Conservation (phyloP, 2,113 vertebrate genomes). For the Hypanus sabinus region DNA sequence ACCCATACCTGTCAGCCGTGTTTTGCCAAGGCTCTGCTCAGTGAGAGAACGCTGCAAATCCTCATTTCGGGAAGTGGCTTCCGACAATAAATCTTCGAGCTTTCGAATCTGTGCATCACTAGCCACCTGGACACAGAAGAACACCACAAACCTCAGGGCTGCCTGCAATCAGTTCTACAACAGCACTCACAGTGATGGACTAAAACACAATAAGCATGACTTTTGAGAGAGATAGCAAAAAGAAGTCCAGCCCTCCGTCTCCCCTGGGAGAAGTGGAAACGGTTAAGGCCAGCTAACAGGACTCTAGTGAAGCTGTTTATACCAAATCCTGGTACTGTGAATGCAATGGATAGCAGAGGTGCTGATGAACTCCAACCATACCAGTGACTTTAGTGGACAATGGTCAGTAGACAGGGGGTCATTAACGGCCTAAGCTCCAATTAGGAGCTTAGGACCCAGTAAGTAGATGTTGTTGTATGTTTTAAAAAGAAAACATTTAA, state of each 20-base stretch:
- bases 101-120: conserved; percentile 61
- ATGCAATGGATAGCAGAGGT: too few species aligned
- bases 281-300: too few species aligned
- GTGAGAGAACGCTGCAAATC: conserved; percentile 61
- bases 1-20: conserved; percentile 57
- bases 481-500: background rate
- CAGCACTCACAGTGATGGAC: too few species aligned
- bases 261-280: too few species aligned
- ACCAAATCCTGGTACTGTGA: too few species aligned
- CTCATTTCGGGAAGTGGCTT: conserved; percentile 58
- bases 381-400: too few species aligned
- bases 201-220: background rate
- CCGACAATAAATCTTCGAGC: conserved; percentile 60
- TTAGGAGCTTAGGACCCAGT: too few species aligned
- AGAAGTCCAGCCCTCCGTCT: background rate
- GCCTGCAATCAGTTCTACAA: background rate
- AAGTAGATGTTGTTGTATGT: too few species aligned
- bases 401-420: too few species aligned
- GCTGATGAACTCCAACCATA: too few species aligned
- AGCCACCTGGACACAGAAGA: conserved; percentile 46
- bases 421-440: too few species aligned
- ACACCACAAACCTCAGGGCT: background rate
- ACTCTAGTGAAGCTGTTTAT: too few species aligned
- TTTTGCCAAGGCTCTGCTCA: conserved; percentile 58
- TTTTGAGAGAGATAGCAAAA: background rate